phyloP scores from a whole-genome alignment of 2,888 invertebrate genomes.

The Volucella bombylans region DNA sequence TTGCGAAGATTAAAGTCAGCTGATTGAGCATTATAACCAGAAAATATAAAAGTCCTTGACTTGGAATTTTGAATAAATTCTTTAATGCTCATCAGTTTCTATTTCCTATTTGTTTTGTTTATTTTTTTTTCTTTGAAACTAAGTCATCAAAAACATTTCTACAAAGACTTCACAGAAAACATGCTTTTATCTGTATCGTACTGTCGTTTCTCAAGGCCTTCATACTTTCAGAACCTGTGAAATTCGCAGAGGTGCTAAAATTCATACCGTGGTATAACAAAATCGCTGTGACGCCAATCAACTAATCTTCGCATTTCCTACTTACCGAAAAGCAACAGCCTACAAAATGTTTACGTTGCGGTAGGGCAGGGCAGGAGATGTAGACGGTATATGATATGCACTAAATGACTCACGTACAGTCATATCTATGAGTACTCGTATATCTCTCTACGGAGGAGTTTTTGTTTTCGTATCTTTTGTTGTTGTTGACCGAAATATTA shows the following conservation, averaged over 20 bases:
- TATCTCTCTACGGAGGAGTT: neutral
- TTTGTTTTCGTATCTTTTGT: conserved; percentile 1
- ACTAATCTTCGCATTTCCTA: conserved; percentile 6
- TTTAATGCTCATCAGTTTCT: no score
- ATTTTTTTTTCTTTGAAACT: no score
- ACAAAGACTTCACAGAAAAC: no score
- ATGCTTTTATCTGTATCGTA: no score
- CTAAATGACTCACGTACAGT: conserved; percentile 24
- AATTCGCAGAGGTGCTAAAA: conserved; percentile 10
- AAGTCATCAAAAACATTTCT: no score
- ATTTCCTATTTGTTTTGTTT: no score
- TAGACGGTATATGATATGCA: neutral
- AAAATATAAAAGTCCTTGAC: no score
- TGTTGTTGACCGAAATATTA: conserved; percentile 23
- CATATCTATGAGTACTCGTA: neutral
- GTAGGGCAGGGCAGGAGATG: conserved; percentile 53
- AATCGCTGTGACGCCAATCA: conserved; percentile 42
- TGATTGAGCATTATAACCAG: no score
- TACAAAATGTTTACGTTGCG: conserved; percentile 53
- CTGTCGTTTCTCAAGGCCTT: no score
- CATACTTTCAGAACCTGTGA: no score
- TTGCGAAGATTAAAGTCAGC: no score
- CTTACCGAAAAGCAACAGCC: conserved; percentile 8
- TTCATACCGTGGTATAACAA: neutral
- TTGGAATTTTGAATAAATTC: no score